Base-by-base conservation (phyloP, 2,797 vertebrate species). In the Okamejei kenojei region DNA sequence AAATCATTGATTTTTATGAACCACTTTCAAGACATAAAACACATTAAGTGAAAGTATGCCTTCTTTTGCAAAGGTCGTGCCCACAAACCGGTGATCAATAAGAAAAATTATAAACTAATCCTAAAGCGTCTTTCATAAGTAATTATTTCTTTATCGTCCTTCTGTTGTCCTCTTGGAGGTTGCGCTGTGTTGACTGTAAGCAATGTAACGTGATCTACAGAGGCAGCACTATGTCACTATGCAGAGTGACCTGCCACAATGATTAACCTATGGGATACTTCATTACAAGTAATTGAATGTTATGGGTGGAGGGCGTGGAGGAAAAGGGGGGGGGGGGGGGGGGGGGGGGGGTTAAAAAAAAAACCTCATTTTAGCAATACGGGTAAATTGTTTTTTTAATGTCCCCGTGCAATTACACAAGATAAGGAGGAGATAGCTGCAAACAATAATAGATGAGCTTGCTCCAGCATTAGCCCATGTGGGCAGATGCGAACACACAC, bases 401-500 rank as follows among this genome's bases (percentile, higher is more conserved):
- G 71, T 92, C 71, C 71, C 17, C 13, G 11, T 92, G 68, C 90
- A 76, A 35, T 74, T 92, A 76, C 23, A 17, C 11, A n/a, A n/a
- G 38, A 92, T 92, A 54, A 76, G 38, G 74, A n/a, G 90, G 58
- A 29, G 38, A 74, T 92, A 76, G 45, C 90, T 74, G 21, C 5
- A 76, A 23, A 92, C 38, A 74, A 26, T 76, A 92, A 74, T 74
- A 54, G 45, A 92, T 76, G 90, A 58, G 35, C 35, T 74, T 54
- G 17, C 38, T 45, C 0, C 78, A 93, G 78, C 94, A 93, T 94
- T 90, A 3, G 94, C 94, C 94, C 73, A 90, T 5, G 93, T 93
- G 94, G 94, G 93, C 93, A 94, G 94, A 93, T 96, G 94, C 11
- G 96, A 45, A 26, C 90, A 74, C 90, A 74, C 90, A 29, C 93